Percentiles rank a stretch among this genome's conserved stretches.
These are phyloP conservation scores for Achatina immaculata DNA, from an alignment of 1,140 invertebrate species.

Conservation along the genomic window DNA sequence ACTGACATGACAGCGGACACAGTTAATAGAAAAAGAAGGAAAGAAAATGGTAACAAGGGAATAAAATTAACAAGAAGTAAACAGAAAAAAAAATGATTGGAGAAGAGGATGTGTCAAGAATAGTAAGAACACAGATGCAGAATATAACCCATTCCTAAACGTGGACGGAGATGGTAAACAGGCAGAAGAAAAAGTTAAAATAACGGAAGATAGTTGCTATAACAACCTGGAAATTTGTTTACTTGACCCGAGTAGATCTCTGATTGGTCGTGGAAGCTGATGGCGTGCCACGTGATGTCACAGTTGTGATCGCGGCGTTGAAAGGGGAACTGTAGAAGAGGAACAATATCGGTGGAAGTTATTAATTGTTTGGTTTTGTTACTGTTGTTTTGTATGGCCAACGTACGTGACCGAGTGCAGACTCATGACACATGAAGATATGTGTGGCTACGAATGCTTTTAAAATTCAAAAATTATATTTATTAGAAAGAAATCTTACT, in stretches of 20 bases:
- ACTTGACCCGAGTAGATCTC: conserved; percentile 67
- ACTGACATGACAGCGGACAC: no score
- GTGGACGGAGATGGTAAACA: no score
- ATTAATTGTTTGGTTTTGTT: not conserved
- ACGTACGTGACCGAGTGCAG: not conserved
- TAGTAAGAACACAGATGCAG: no score
- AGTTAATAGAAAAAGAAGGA: no score
- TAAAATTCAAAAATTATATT: not conserved
- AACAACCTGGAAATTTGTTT: conserved; percentile 72
- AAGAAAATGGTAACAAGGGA: no score
- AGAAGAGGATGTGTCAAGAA: no score
- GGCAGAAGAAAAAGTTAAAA: no score
- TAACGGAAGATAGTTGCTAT: no score
- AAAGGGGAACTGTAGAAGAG: conserved; percentile 61
- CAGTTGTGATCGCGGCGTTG: conserved; percentile 65
- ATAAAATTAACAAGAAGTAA: no score
- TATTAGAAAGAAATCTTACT: not conserved
- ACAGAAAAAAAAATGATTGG: no score
- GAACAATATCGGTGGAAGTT: not conserved
- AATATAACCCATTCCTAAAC: no score
- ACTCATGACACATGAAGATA: not conserved
- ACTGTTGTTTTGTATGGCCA: not conserved
- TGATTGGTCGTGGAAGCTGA: conserved; percentile 68
- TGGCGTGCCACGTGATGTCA: conserved; percentile 72
- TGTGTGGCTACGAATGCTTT: not conserved